phyloP scores from a whole-genome alignment of 2,113 vertebrate genomes.

The Melospiza melodia region DNA sequence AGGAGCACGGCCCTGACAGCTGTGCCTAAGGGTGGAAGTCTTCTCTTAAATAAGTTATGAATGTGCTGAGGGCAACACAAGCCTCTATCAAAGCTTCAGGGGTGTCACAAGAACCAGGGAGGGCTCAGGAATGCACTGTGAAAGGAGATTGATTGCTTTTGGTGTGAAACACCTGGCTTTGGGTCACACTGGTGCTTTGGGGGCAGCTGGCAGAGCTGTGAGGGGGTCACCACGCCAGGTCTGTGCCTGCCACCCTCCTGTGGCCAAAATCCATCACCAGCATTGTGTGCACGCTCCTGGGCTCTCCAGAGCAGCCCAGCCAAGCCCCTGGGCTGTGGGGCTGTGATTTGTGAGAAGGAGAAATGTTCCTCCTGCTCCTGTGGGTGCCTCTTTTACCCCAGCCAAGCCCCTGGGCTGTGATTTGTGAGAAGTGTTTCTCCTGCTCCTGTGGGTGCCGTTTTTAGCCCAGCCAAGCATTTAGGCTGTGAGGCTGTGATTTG shows the following conservation, averaged over 20 bases:
- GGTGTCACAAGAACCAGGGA: not conserved
- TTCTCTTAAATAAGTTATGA: constrained; percentile 45
- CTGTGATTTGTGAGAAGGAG: no score
- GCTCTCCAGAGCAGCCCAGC: not conserved
- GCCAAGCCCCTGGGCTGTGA: no score
- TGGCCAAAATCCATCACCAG: not conserved
- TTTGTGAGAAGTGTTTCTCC: no score
- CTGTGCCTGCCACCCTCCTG: accelerated
- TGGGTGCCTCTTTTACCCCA: no score
- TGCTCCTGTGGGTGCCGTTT: no score
- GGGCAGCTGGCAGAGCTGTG: accelerated
- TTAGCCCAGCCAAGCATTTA: no score
- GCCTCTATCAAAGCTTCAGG: constrained; percentile 11
- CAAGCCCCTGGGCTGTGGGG: no score
- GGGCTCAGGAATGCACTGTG: not conserved
- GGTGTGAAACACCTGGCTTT: not conserved
- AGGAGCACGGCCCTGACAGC: constrained; percentile 10
- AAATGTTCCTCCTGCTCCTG: no score
- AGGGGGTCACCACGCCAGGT: accelerated
- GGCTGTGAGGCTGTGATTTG: no score
- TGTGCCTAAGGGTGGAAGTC: constrained; percentile 53
- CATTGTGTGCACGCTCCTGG: accelerated
- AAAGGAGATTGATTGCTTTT: not conserved
- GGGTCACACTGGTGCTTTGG: not conserved
- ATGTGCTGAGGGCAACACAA: constrained; percentile 47